Conservation (phyloP, 1,140 invertebrate genomes). For the Pogonus chalceus region DNA sequence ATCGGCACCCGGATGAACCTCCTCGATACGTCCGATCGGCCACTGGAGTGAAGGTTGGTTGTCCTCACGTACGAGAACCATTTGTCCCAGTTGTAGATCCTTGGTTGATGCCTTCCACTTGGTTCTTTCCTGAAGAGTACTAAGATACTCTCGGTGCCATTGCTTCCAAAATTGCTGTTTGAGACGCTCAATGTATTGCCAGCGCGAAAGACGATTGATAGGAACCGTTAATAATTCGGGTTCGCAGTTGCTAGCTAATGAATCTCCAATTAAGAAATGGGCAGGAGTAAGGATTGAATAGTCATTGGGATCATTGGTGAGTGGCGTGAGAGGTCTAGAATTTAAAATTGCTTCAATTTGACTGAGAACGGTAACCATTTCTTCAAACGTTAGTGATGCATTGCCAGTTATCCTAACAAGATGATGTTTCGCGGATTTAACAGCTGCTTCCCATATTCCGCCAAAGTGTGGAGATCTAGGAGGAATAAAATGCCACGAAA, state of each 20-base stretch:
- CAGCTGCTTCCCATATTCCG: slow-evolving; percentile 25
- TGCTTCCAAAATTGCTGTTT: slow-evolving; percentile 23
- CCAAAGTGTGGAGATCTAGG: slow-evolving; percentile 23
- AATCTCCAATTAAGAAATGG: slow-evolving; percentile 18
- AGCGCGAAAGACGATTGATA: no score
- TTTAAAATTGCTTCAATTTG: background rate
- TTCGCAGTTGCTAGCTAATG: no score
- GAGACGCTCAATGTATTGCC: no score
- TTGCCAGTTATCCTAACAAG: background rate
- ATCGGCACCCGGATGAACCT: slow-evolving; percentile 24
- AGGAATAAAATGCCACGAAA: slow-evolving; percentile 19
- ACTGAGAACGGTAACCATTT: background rate
- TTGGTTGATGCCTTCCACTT: slow-evolving; percentile 19
- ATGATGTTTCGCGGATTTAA: slow-evolving; percentile 18
- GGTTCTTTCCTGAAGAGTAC: slow-evolving; percentile 16
- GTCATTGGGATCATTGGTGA: background rate
- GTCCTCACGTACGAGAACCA: slow-evolving; percentile 24
- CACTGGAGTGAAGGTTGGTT: slow-evolving; percentile 23
- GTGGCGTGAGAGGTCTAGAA: background rate
- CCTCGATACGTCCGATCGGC: slow-evolving; percentile 22
- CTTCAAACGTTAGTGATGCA: background rate
- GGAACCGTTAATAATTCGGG: no score
- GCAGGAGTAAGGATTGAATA: slow-evolving; percentile 3
- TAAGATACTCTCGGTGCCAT: slow-evolving; percentile 24
- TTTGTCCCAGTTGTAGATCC: slow-evolving; percentile 15